These are phyloP conservation scores for Scomberomorus guttatus DNA, from an alignment of 2,797 vertebrate species.

Conservation along the genomic window DNA sequence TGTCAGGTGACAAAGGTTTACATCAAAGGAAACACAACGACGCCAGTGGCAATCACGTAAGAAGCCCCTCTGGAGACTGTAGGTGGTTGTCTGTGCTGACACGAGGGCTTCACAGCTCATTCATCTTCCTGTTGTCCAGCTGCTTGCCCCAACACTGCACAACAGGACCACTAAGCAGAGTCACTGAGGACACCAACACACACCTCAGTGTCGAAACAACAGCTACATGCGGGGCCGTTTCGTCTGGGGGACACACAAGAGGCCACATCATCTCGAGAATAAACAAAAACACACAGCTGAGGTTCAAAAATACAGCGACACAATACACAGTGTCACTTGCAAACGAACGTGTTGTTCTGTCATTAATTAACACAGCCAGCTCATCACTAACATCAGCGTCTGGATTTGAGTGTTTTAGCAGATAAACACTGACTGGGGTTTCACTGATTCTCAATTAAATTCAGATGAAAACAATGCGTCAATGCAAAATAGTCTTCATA, in stretches of 20 bases:
- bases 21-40: constrained; percentile 56
- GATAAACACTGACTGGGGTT: not conserved
- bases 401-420: not conserved
- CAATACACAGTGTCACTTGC: not conserved
- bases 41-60: constrained; percentile 50
- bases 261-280: constrained; percentile 1
- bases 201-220: constrained; percentile 11
- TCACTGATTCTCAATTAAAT: constrained; percentile 31
- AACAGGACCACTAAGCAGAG: constrained; percentile 28
- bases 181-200: constrained; percentile 10
- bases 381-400: not conserved
- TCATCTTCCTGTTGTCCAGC: constrained; percentile 46
- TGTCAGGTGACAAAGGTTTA: constrained; percentile 58
- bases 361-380: not conserved
- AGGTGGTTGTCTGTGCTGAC: constrained; percentile 56
- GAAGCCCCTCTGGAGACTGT: constrained; percentile 44
- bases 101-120: constrained; percentile 50
- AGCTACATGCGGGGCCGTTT: constrained; percentile 1
- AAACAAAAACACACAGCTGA: constrained; percentile 15
- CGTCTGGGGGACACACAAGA: constrained; percentile 1
- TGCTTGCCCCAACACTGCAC: not conserved
- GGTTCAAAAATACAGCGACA: constrained; percentile 3
- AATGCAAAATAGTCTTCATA: not conserved
- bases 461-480: constrained; percentile 22
- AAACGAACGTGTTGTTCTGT: not conserved